phyloP scores from a whole-genome alignment of 2,888 invertebrate genomes.

The Perizoma flavofasciatum region DNA sequence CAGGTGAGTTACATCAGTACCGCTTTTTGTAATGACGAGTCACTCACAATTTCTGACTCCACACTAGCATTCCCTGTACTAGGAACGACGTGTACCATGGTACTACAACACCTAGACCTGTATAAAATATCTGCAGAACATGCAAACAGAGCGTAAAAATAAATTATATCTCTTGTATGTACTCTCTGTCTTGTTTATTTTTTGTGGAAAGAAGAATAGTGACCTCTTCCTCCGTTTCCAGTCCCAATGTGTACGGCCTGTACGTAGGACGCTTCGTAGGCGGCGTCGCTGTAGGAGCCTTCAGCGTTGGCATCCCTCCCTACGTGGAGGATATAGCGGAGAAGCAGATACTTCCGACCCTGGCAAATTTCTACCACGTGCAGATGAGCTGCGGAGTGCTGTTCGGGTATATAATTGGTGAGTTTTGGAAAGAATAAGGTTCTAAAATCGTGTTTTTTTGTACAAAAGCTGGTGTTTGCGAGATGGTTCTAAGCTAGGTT shows the following conservation, averaged over 20 bases:
- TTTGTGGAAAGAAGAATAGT: not conserved
- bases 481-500: no score
- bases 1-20: conserved; percentile 57
- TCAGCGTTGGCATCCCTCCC: conserved; percentile 86
- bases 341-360: conserved; percentile 83
- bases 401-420: conserved; percentile 84
- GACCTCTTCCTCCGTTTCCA: conserved; percentile 27
- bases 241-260: conserved; percentile 76
- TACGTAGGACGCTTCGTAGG: conserved; percentile 84
- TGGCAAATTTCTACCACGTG: conserved; percentile 88
- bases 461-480: no score
- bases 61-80: no score
- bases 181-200: no score
- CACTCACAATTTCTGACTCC: no score
- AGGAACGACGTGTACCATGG: no score
- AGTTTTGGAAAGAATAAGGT: conserved; percentile 40
- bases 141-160: no score
- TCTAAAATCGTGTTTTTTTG: no score
- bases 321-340: conserved; percentile 87
- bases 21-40: no score
- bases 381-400: conserved; percentile 87
- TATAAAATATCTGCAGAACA: no score
- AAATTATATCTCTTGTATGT: no score
- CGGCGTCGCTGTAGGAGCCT: conserved; percentile 85
- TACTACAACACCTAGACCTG: no score